phyloP scores from a whole-genome alignment of 2,888 invertebrate genomes.

The Parapristionchus giblindavisi region DNA sequence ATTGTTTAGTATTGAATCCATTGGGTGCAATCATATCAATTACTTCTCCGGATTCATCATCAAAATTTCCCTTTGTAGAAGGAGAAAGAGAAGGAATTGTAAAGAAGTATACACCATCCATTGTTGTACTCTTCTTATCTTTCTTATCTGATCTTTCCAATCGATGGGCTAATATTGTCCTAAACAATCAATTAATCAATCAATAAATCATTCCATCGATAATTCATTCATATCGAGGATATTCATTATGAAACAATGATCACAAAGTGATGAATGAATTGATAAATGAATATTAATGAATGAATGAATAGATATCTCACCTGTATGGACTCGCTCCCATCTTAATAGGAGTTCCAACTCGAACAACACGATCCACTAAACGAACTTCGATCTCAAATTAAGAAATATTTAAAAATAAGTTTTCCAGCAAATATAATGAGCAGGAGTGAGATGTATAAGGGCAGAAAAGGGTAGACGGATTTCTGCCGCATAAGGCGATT shows the following conservation, averaged over 20 bases:
- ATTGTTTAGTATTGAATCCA: slow-evolving; percentile 17
- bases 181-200: neutral
- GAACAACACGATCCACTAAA: slow-evolving; percentile 50
- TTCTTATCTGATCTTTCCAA: neutral
- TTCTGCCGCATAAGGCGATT: too few relatives aligned
- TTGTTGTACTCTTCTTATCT: neutral
- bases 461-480: too few relatives aligned
- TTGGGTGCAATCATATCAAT: slow-evolving; percentile 1
- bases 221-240: neutral
- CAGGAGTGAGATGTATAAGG: too few relatives aligned
- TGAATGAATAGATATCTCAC: neutral
- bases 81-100: slow-evolving; percentile 53
- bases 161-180: slow-evolving; percentile 7
- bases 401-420: slow-evolving; percentile 5
- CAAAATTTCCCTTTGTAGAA: slow-evolving; percentile 42
- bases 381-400: slow-evolving; percentile 53
- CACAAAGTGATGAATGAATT: neutral
- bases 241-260: neutral
- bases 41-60: slow-evolving; percentile 22
- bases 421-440: neutral
- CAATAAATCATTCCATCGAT: neutral
- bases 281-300: neutral
- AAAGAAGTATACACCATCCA: slow-evolving; percentile 45
- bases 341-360: slow-evolving; percentile 51
- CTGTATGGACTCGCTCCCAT: slow-evolving; percentile 34